Conservation (phyloP, 2,113 vertebrate genomes). For the Sarotherodon lohbergeri region DNA sequence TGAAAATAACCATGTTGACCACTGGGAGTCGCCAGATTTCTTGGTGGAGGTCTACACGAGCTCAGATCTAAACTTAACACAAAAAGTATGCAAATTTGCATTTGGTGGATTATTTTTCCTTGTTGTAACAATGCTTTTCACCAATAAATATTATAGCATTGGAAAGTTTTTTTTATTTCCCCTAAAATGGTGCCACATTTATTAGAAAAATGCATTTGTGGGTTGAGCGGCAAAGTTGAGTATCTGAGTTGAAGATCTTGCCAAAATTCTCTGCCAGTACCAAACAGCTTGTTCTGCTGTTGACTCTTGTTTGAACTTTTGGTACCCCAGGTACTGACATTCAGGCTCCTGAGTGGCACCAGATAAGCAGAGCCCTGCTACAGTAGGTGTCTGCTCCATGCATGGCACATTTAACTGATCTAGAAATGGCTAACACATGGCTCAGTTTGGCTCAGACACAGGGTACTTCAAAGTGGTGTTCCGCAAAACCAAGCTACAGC, state of each 20-base stretch:
- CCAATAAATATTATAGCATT: neutral
- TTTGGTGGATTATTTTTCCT: neutral
- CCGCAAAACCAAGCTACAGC: neutral
- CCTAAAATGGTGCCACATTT: neutral
- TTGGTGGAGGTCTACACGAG: no score
- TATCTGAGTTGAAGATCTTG: neutral
- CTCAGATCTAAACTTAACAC: neutral
- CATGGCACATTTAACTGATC: neutral
- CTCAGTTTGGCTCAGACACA: neutral
- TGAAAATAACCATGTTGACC: neutral
- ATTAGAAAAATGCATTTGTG: neutral
- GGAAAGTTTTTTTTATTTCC: neutral
- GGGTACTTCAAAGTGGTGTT: neutral
- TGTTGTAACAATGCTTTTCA: neutral
- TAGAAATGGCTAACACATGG: neutral
- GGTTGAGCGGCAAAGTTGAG: neutral
- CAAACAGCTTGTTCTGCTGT: neutral
- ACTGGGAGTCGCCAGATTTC: conserved; percentile 10
- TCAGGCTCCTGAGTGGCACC: neutral
- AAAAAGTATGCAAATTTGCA: neutral
- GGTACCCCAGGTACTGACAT: neutral
- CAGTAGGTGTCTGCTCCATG: neutral
- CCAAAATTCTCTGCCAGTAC: neutral
- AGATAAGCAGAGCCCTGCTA: neutral
- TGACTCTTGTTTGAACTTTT: neutral